Base-by-base conservation (phyloP, 2,797 vertebrate genomes). In the Liparis tanakae region DNA sequence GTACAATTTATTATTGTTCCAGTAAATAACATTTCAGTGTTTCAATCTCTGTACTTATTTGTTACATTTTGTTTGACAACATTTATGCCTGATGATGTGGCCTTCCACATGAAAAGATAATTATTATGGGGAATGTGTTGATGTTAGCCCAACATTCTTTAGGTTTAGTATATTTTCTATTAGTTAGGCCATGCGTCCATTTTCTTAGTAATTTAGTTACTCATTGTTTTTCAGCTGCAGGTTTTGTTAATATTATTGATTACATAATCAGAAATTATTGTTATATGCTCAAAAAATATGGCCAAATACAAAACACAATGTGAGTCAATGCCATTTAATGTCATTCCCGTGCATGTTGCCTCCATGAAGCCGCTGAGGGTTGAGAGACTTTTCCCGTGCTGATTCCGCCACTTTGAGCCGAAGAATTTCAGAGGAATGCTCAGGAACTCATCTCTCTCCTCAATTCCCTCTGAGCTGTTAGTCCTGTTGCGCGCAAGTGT, bases 381-480 rank as follows among this genome's bases (percentile, higher is more conserved):
- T 64, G 18, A 41, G 20, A 56, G 76, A 48, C 18, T 66, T 62
- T 70, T 70, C 48, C 74, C 56, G 22, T 61, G 56, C 68, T 58
- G 51, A 78, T 85, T 89, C 82, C 59, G 46, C 66, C 77, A 7
- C 84, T 78, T 72, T 82, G 72, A 87, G 80, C 82, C 12, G 74
- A 86, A 78, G 83, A 87, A 89, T 88, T 84, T 84, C 76, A 81
- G 80, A 89, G 78, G 84, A 92, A 88, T 85, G 85, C 81, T 86
- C 81, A 78, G 84, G 74, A 85, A 88, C 69, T 72, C 65, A 67
- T 85, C 66, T 64, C 78, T 73, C 60, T 59, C 25, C 44, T 72
- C 50, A 1, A 37, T 50, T 70, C 83, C 60, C 74, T 48, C 39
- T 33, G 37, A 6, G 36, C 25, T 59, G 39, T 22, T 30, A 1